A percentile compares a stretch with the other conserved stretches of the same genome.
Evolutionary conservation across 2,888 invertebrate species (phyloP).

Genomic region (Perizoma flavofasciatum): DNA sequence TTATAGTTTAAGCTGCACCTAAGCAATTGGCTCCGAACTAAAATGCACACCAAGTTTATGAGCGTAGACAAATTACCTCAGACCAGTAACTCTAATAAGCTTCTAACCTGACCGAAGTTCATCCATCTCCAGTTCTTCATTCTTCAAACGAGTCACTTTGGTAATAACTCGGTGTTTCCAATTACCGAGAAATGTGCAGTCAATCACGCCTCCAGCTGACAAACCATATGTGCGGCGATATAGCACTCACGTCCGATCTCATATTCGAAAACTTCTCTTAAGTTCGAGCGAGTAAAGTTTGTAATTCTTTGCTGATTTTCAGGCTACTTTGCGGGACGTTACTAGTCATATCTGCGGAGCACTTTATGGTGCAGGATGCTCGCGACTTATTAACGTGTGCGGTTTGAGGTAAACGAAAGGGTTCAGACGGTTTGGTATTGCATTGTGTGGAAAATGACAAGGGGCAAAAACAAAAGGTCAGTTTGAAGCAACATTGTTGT

Average conservation of each 20-base stretch:
- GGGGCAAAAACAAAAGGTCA: slow-evolving; percentile 28
- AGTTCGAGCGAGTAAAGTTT: neutral
- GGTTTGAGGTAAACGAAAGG: slow-evolving; percentile 33
- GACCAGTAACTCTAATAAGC: slow-evolving; percentile 30
- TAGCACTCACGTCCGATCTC: slow-evolving; percentile 13
- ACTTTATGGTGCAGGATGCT: slow-evolving; percentile 34
- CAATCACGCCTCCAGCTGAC: slow-evolving; percentile 58
- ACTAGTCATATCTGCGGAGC: slow-evolving; percentile 30
- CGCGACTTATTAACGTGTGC: slow-evolving; percentile 37
- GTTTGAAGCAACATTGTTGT: slow-evolving; percentile 28
- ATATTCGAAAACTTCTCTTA: slow-evolving; percentile 5
- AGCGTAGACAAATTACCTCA: slow-evolving; percentile 29
- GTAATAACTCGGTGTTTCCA: slow-evolving; percentile 63
- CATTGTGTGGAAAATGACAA: slow-evolving; percentile 31
- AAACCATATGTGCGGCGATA: slow-evolving; percentile 54
- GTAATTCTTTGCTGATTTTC: neutral
- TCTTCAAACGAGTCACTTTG: slow-evolving; percentile 48
- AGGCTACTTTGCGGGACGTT: slow-evolving; percentile 17
- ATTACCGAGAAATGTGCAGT: slow-evolving; percentile 66
- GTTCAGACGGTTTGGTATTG: slow-evolving; percentile 22
- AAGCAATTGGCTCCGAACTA: neutral
- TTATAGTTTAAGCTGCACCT: neutral
- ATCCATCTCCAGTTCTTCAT: slow-evolving; percentile 39
- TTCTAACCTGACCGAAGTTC: slow-evolving; percentile 30
- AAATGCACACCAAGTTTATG: slow-evolving; percentile 17